Percentiles rank a stretch among this genome's conserved stretches.
These are phyloP conservation scores for Brachypodius melanocephalos DNA, from an alignment of 2,113 vertebrate species.

Conservation along the genomic window DNA sequence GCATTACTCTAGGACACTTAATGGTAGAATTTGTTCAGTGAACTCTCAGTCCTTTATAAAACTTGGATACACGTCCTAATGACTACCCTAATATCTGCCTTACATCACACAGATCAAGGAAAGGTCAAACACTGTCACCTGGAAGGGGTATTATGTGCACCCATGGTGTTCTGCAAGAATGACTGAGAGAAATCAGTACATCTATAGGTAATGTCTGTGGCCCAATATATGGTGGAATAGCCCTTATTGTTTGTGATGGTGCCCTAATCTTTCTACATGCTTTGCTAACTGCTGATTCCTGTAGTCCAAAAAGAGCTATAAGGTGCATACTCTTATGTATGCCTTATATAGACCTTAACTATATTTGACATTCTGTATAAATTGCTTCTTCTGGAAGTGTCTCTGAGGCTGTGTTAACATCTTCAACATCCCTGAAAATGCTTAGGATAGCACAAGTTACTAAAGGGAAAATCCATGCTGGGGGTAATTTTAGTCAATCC, in stretches of 20 bases:
- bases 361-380: background rate
- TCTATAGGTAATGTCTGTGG: background rate
- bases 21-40: background rate
- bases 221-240: background rate
- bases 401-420: background rate
- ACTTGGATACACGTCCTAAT: background rate
- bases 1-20: background rate
- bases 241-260: background rate
- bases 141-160: background rate
- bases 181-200: background rate
- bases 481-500: background rate
- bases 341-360: background rate
- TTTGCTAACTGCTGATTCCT: background rate
- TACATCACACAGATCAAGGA: background rate
- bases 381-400: background rate
- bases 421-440: background rate
- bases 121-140: background rate
- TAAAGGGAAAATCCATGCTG: background rate
- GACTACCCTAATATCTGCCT: background rate
- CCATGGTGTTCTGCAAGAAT: background rate
- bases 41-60: constrained; percentile 21
- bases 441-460: background rate
- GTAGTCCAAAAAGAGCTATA: background rate
- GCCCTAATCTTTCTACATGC: background rate
- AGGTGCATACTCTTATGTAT: background rate